Evolutionary conservation across 2,888 invertebrate genomes (phyloP), one percentile per base, ranked within the genome.

Genomic region (Boloria euphrosyne): DNA sequence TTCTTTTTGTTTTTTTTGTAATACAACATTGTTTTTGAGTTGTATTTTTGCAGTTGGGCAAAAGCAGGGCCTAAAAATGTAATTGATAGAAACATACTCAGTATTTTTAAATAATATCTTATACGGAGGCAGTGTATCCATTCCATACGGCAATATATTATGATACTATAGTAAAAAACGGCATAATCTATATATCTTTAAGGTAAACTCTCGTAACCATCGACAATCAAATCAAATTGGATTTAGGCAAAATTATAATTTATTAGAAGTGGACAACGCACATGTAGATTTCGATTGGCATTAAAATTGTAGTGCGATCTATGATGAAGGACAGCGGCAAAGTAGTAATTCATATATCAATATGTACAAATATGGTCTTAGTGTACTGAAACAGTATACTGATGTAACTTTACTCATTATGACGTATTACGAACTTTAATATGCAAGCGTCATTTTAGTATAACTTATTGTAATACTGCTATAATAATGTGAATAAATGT

Each of bases 101-200:
- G 10, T 50, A 17, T 54, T 74, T 75, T 78, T 79, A 79, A 76
- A 78, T 73, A 43, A 59, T 49, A 59, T 17, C 31, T 50, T 13
- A 46, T 59, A 52, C 44, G 27, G 27, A 53, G 7, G 27, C 31
- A 4, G 17, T 31, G 27, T 47, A 57, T 57, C 44, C 57, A 57
- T 57, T 57, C 57, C 57, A 46, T 46, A 46, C 46, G 46, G 46
- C 18, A 46, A 57, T 18, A 38, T 3, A 31, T 7, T 31, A 38
- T 38, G 31, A 46, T 57, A 57, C 22, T 22, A 57, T n/a, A 57
- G 22, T 22, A 57, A 55, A 22, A 44, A 55, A 44, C 44, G 55
- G 18, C 55, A 43, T 44, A 55, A 43, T 55, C 18, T 44, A 44
- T 31, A 0, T 31, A 38, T 38, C 18, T 55, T 44, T 18, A 55